A percentile compares a stretch with the other conserved stretches of the same genome.
Evolutionary conservation across 2,113 vertebrate species (phyloP).

Genomic region (Phodopus roborovskii): DNA sequence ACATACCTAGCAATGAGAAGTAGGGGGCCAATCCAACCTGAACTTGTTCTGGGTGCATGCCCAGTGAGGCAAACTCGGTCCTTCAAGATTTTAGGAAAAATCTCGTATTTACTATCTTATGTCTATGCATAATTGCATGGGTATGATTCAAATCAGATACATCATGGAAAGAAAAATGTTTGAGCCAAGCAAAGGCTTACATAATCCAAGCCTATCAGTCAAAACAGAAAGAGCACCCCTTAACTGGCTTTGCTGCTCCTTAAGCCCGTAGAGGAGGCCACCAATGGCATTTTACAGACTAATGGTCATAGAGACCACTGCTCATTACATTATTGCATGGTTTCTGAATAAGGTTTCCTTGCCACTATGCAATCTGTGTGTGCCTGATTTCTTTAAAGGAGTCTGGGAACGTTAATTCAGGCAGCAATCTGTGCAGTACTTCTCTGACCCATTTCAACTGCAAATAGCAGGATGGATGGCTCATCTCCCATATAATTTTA

Average conservation of each 20-base stretch:
- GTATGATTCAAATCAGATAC: not conserved
- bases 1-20: not conserved
- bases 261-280: not conserved
- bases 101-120: not conserved
- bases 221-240: not conserved
- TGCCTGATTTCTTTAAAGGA: not conserved
- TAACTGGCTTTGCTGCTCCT: not conserved
- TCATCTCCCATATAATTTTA: not conserved
- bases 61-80: not conserved
- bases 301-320: not conserved
- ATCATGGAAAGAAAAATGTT: not conserved
- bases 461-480: not conserved
- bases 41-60: not conserved
- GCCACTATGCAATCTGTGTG: not conserved
- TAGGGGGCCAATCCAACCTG: not conserved
- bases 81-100: not conserved
- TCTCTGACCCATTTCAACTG: not conserved
- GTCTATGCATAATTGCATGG: not conserved
- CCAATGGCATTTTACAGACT: not conserved
- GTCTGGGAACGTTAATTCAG: not conserved
- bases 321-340: not conserved
- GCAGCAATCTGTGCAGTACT: not conserved
- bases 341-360: not conserved
- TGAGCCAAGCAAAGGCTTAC: not conserved
- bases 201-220: not conserved